Base-by-base conservation (phyloP, 2,888 invertebrate genomes). In the Dryomyza anilis region DNA sequence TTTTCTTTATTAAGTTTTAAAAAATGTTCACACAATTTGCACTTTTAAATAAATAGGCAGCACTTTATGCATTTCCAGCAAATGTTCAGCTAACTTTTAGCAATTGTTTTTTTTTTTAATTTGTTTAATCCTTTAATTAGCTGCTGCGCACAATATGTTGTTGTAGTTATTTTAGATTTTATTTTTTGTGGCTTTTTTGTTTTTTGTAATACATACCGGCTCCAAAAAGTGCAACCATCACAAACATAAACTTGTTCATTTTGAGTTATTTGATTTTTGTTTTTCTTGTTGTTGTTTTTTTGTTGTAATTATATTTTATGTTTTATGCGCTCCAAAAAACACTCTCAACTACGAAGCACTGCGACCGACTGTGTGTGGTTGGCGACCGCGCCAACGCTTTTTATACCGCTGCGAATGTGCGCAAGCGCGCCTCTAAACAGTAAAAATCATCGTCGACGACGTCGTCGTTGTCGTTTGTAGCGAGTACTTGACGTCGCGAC, bases 191-290 rank as follows among this genome's bases (percentile, higher is more conserved):
- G 33, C 52, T 65, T 68, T 63, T 43, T 63, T 62, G 25, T 25
- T 64, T 56, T 66, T 69, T 70, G 67, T 66, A 64, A 68, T 88
- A 88, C 88, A 85, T 88, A 88, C 88, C 88, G 86, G 88, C 86
- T 87, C 88, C 88, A 85, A 84, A 84, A 70, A 88, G 86, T 85
- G 88, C 88, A 84, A 87, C 86, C 83, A 87, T 87, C 84, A 88
- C 79, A 74, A 84, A 73, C 76, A 84, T 71, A 77, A 81, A 83
- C 78, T 79, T 82, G 74, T 83, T 83, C 83, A 83, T 84, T 78
- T 76, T 77, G 71, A 56, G 67, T 71, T 67, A 56, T 59, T 57
- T n/a, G 60, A 56, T 68, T 66, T 64, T 67, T 55, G 62, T 66
- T 56, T 67, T 57, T 68, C 69, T 68, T 46, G 62, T 63, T 70